Evolutionary conservation across 2,797 vertebrate genomes (phyloP), one percentile per base, ranked within the genome.

Genomic region (Channa striata): DNA sequence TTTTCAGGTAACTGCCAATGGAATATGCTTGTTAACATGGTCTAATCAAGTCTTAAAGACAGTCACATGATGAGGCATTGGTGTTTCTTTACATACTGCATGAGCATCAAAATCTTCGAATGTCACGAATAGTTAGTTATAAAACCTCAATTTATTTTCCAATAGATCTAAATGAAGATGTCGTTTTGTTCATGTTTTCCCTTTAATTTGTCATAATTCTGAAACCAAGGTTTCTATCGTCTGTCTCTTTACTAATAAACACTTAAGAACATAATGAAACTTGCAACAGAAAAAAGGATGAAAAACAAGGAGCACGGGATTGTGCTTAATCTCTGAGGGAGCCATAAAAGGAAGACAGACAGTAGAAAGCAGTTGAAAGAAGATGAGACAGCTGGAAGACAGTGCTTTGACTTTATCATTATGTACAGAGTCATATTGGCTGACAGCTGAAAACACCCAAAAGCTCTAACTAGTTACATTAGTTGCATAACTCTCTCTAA

Each of bases 221-320:
- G 59, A 62, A 67, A 61, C 66, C 39, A 75, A 69, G 47, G 63
- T 64, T 21, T 73, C 16, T 40, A 23, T 73, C 48, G 21, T 49
- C 47, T 81, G 16, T 40, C 34, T 49, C 82, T 72, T 58, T 59
- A 34, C 48, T 61, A 77, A 68, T 86, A 77, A 80, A 79, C 62
- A 69, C 68, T 56, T 30, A 36, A 54, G 17, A 68, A 67, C 9
- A 56, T 40, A 68, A 66, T 66, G 59, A 84, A 72, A 54, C 54
- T 49, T 34, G 23, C 47, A 68, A 53, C 44, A 61, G 51, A 47
- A 51, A 70, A n/a, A 61, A 16, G 3, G 59, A 69, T 74, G 61
- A 82, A 70, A 77, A 51, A 12, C 59, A 71, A 21, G 39, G 19
- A 23, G 36, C 30, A 49, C 6, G 30, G 48, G 58, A 64, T 69